Conservation (phyloP, 2,113 vertebrate species). For the Poecile atricapillus region DNA sequence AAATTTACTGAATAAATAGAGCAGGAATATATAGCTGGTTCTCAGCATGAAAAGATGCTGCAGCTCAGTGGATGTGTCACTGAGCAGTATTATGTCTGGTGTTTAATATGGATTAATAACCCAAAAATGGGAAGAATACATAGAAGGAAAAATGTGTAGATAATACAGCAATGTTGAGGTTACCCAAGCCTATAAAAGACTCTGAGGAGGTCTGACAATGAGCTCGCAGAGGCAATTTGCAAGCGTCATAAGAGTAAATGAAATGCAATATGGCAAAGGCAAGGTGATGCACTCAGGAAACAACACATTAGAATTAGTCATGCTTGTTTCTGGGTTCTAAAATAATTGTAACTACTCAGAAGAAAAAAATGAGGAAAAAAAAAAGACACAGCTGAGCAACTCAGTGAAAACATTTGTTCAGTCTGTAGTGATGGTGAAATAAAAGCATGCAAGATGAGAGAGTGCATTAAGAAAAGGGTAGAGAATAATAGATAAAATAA, state of each 20-base stretch:
- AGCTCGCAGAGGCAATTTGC: constrained; percentile 15
- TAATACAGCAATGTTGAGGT: background rate
- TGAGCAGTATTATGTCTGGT: constrained; percentile 8
- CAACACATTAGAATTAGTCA: constrained; percentile 55
- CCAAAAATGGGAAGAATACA: background rate
- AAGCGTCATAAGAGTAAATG: constrained; percentile 30
- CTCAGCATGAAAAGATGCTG: constrained; percentile 46
- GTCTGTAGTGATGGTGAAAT: constrained; percentile 45
- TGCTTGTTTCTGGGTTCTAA: constrained; percentile 46
- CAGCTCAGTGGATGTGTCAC: constrained; percentile 43
- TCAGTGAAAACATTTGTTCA: constrained; percentile 47
- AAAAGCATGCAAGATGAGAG: constrained; percentile 62
- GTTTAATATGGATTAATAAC: constrained; percentile 60
- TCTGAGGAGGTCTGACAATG: background rate
- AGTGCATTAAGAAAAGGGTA: constrained; percentile 60
- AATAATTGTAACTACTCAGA: constrained; percentile 48
- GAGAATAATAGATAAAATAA: constrained; percentile 66
- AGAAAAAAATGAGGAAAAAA: background rate
- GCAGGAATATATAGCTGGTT: constrained; percentile 32
- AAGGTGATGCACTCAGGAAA: constrained; percentile 53
- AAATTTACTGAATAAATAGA: constrained; percentile 49
- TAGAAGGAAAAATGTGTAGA: constrained; percentile 19
- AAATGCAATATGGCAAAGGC: constrained; percentile 29
- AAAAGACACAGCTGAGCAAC: background rate
- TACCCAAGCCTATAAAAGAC: constrained; percentile 10